A percentile compares a stretch with the other conserved stretches of the same genome.
phyloP scores from a whole-genome alignment of 1,140 invertebrate species.

The Pseudomyrmex pallidus region DNA sequence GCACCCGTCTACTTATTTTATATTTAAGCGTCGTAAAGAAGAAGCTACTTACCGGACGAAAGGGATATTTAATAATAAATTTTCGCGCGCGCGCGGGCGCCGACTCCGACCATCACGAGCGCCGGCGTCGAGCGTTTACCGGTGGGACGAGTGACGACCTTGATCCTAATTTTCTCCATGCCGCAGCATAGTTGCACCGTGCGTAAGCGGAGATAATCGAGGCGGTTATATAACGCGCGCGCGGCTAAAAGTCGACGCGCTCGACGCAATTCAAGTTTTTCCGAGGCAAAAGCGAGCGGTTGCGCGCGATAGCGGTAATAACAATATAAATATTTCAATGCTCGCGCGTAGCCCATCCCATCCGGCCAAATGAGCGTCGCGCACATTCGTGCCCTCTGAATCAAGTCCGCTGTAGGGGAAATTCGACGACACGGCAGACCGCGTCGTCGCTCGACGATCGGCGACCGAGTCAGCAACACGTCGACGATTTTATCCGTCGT shows the following conservation, averaged over 20 bases:
- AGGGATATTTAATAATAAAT: slow-evolving; percentile 81
- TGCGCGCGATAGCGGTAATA: slow-evolving; percentile 6
- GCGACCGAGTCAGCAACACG: slow-evolving; percentile 38
- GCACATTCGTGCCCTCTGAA: neutral
- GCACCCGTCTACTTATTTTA: slow-evolving; percentile 84
- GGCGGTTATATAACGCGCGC: neutral
- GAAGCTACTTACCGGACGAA: slow-evolving; percentile 82
- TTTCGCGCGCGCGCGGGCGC: slow-evolving; percentile 21
- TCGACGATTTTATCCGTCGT: slow-evolving; percentile 59
- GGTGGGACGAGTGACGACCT: slow-evolving; percentile 46
- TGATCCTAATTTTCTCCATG: slow-evolving; percentile 44
- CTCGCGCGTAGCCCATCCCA: neutral
- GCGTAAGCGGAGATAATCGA: slow-evolving; percentile 35
- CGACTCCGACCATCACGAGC: slow-evolving; percentile 52
- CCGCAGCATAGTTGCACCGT: neutral
- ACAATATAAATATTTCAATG: slow-evolving; percentile 48
- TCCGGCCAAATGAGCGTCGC: slow-evolving; percentile 8
- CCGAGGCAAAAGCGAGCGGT: neutral
- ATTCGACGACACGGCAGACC: slow-evolving; percentile 32
- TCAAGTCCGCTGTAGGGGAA: neutral
- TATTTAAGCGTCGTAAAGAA: slow-evolving; percentile 85
- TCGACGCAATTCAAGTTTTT: slow-evolving; percentile 33
- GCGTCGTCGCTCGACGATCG: slow-evolving; percentile 50
- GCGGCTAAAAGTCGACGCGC: slow-evolving; percentile 22
- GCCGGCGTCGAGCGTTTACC: slow-evolving; percentile 54